These are phyloP conservation scores for Nasonia longicornis DNA, from an alignment of 1,140 invertebrate genomes.

Conservation along the genomic window DNA sequence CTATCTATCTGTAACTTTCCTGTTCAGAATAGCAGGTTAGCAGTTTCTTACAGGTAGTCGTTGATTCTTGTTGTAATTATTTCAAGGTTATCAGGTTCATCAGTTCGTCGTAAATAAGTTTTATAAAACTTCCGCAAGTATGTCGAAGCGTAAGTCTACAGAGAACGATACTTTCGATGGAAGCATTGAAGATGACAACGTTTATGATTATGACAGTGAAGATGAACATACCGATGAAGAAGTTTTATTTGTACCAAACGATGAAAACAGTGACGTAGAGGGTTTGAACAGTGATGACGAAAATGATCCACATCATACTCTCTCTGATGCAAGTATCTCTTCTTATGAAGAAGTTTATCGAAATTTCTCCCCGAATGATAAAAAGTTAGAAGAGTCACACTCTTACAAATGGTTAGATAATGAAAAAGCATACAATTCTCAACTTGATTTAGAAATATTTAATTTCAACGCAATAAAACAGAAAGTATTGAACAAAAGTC, in stretches of 20 bases:
- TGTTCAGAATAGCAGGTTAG: not conserved
- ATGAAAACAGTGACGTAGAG: slow-evolving; percentile 31
- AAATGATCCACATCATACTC: slow-evolving; percentile 25
- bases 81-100: not conserved
- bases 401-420: slow-evolving; percentile 43
- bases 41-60: too few species aligned
- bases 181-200: slow-evolving; percentile 4
- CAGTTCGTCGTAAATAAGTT: slow-evolving; percentile 14
- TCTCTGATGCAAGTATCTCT: slow-evolving; percentile 7
- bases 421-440: slow-evolving; percentile 28
- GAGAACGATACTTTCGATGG: not conserved
- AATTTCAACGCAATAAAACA: slow-evolving; percentile 27
- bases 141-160: not conserved
- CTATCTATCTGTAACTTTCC: not conserved
- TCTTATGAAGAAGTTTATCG: slow-evolving; percentile 39
- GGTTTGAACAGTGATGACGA: slow-evolving; percentile 25
- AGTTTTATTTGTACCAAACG: slow-evolving; percentile 42
- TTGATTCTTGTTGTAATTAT: not conserved
- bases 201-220: slow-evolving; percentile 19
- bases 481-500: slow-evolving; percentile 33
- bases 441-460: slow-evolving; percentile 24
- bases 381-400: slow-evolving; percentile 45
- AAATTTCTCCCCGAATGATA: slow-evolving; percentile 38
- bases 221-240: slow-evolving; percentile 30
- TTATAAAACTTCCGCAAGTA: not conserved